Conservation (phyloP, 2,888 invertebrate species). For the Oeneis ivallda region DNA sequence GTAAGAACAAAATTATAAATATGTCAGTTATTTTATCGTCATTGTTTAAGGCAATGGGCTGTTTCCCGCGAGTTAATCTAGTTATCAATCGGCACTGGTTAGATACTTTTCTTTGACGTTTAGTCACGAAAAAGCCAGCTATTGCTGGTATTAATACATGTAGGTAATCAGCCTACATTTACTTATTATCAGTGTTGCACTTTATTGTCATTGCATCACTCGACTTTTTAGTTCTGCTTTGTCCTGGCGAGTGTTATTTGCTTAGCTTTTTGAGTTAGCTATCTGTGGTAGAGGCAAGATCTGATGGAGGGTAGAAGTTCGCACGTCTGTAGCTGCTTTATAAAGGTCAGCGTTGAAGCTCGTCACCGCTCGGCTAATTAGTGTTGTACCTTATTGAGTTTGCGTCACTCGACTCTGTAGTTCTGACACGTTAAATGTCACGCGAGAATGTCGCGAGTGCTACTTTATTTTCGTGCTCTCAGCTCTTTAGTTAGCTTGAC, state of each 20-base stretch:
- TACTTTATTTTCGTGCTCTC: conserved; percentile 5
- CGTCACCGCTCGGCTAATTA: conserved; percentile 38
- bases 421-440: conserved; percentile 30
- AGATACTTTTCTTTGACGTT: too few species aligned
- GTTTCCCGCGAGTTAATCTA: background rate
- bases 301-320: background rate
- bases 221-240: background rate
- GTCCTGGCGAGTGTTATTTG: too few species aligned
- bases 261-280: too few species aligned
- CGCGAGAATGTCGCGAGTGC: conserved; percentile 14
- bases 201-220: too few species aligned
- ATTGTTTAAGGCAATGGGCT: background rate
- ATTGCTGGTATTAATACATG: too few species aligned
- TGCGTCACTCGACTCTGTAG: conserved; percentile 20
- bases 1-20: too few species aligned
- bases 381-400: conserved; percentile 31
- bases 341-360: conserved; percentile 47
- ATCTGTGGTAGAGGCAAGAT: background rate
- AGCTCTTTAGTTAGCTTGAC: conserved; percentile 5
- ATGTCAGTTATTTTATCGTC: too few species aligned
- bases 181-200: too few species aligned
- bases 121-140: too few species aligned
- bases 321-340: conserved; percentile 25
- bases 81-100: background rate
- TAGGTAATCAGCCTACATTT: too few species aligned